These are phyloP conservation scores for Meloidogyne hapla DNA, from an alignment of 1,140 invertebrate genomes.

Conservation along the genomic window DNA sequence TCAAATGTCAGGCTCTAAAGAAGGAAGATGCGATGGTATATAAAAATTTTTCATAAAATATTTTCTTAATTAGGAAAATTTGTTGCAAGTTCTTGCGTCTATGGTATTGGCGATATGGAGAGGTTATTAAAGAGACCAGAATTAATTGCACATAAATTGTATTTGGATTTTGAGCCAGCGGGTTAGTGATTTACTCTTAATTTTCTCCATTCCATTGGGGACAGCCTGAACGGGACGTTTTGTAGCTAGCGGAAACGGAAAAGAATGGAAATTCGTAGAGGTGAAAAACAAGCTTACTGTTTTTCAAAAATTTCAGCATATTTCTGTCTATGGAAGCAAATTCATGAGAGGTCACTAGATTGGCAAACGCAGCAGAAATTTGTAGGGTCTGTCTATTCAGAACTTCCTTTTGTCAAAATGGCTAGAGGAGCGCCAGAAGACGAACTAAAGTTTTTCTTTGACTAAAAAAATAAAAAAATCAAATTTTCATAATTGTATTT, in stretches of 20 bases:
- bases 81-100: conserved; percentile 50
- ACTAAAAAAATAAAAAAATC: not conserved
- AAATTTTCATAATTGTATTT: no score
- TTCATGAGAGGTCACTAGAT: conserved; percentile 44
- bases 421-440: conserved; percentile 14
- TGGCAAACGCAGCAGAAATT: conserved; percentile 22
- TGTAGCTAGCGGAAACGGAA: no score
- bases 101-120: conserved; percentile 51
- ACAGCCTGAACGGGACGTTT: no score
- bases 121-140: conserved; percentile 47
- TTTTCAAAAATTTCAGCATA: no score
- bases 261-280: no score
- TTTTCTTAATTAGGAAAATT: conserved; percentile 40
- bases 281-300: no score
- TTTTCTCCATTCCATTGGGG: no score
- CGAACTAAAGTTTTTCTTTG: conserved; percentile 31
- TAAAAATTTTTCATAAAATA: not conserved
- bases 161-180: conserved; percentile 54
- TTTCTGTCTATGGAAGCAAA: conserved; percentile 34
- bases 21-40: conserved; percentile 1
- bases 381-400: conserved; percentile 28
- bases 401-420: conserved; percentile 39
- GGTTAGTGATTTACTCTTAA: not conserved
- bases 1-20: not conserved
- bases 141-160: conserved; percentile 57